Conservation (phyloP, 2,888 invertebrate species). For the Allophyes oxyacanthae region DNA sequence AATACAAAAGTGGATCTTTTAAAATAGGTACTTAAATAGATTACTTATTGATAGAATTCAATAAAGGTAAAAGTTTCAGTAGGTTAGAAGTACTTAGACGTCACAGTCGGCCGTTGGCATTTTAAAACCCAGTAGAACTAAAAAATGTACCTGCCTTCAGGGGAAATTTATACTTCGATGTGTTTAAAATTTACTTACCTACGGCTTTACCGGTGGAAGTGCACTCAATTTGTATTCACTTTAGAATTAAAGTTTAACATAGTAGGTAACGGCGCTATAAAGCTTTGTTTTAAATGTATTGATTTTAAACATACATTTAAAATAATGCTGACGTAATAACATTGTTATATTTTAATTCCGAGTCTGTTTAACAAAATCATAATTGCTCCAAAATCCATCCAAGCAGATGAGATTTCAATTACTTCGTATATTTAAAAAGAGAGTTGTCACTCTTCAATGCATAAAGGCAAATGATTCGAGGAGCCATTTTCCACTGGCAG, state of each 20-base stretch:
- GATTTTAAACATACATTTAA: too few species aligned
- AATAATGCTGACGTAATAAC: neutral
- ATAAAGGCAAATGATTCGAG: slow-evolving; percentile 79
- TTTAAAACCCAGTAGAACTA: slow-evolving; percentile 17
- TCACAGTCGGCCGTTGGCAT: slow-evolving; percentile 28
- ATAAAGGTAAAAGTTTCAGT: slow-evolving; percentile 24
- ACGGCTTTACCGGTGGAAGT: neutral
- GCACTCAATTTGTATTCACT: slow-evolving; percentile 10
- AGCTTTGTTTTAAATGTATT: too few species aligned
- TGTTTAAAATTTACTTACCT: slow-evolving; percentile 12
- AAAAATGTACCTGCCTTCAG: slow-evolving; percentile 11
- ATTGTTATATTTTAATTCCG: slow-evolving; percentile 28
- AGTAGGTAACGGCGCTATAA: too few species aligned
- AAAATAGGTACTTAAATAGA: neutral
- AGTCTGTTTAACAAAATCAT: slow-evolving; percentile 24
- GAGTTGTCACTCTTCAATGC: slow-evolving; percentile 76
- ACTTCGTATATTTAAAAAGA: slow-evolving; percentile 69
- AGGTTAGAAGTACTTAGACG: too few species aligned
- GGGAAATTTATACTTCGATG: slow-evolving; percentile 12
- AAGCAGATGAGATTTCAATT: slow-evolving; percentile 75
- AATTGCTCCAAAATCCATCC: slow-evolving; percentile 48
- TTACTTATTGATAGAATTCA: slow-evolving; percentile 19
- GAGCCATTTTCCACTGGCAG: slow-evolving; percentile 82
- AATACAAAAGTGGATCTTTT: neutral
- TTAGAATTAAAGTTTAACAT: neutral